Evolutionary conservation across 2,888 invertebrate genomes (phyloP).

Genomic region (Zygaena filipendulae): DNA sequence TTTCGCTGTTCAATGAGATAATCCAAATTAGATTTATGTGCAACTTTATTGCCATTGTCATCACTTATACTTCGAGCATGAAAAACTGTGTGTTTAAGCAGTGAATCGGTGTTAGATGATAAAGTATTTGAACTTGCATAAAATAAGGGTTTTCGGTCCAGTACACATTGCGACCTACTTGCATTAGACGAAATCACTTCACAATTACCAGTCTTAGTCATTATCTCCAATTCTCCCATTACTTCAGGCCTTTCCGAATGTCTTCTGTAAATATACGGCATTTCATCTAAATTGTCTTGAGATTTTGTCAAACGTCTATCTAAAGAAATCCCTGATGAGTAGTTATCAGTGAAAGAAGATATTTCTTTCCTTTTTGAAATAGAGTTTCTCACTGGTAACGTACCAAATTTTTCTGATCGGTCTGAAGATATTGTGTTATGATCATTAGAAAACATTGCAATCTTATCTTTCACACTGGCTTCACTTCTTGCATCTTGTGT

Average conservation of each 20-base stretch:
- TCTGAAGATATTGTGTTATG: conserved; percentile 45
- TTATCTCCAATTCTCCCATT: conserved; percentile 64
- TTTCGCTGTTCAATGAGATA: conserved; percentile 84
- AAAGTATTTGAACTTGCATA: conserved; percentile 56
- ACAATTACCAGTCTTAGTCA: neutral
- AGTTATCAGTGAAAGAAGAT: conserved; percentile 31
- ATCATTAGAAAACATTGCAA: conserved; percentile 83
- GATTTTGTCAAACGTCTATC: conserved; percentile 58
- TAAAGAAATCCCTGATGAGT: conserved; percentile 42
- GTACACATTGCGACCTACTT: too few species aligned
- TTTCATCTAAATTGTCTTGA: conserved; percentile 63
- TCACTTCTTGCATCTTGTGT: conserved; percentile 83
- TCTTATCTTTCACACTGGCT: conserved; percentile 85
- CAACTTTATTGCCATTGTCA: conserved; percentile 44
- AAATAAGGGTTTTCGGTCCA: conserved; percentile 53
- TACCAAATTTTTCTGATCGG: conserved; percentile 50
- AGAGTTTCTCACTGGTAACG: conserved; percentile 38
- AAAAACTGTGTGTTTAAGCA: conserved; percentile 38
- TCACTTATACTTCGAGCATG: conserved; percentile 55
- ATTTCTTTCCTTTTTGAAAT: conserved; percentile 38
- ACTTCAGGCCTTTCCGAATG: conserved; percentile 52
- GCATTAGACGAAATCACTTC: conserved; percentile 22
- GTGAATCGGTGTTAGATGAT: conserved; percentile 33
- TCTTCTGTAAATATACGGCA: conserved; percentile 45
- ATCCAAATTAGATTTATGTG: conserved; percentile 75